Percentiles rank a stretch among this genome's conserved stretches.
Conservation (phyloP, 30 jellyfish, hydroid and myxozoan species). For the Rhopilema esculentum region DNA sequence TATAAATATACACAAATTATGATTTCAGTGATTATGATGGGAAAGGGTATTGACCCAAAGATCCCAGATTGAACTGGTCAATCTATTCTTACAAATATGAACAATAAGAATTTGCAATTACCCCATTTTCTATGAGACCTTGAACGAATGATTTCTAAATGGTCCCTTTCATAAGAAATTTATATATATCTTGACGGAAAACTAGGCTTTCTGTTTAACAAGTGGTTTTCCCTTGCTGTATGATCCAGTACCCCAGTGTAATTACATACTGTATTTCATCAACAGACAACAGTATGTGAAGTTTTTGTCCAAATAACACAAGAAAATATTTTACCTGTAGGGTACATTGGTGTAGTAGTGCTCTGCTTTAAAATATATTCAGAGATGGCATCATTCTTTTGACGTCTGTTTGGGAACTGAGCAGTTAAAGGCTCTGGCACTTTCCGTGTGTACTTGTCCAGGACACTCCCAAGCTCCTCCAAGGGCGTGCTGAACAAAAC, state of each 20-base stretch:
- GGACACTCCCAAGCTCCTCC: conserved; percentile 24
- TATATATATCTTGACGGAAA: neutral
- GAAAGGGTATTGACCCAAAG: neutral
- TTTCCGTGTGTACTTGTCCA: conserved; percentile 11
- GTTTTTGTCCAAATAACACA: conserved; percentile 18
- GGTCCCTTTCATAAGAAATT: neutral
- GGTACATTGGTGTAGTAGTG: conserved; percentile 31
- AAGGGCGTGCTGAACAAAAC: conserved; percentile 18
- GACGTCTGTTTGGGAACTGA: conserved; percentile 32
- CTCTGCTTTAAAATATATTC: conserved; percentile 9
- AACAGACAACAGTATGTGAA: neutral
- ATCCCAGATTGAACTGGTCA: neutral
- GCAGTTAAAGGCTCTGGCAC: conserved; percentile 33
- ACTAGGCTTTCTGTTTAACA: neutral
- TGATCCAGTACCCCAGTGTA: neutral
- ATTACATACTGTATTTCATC: neutral
- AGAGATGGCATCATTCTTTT: conserved; percentile 20
- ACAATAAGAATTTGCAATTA: neutral
- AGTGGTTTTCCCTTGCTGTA: neutral
- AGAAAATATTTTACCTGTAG: conserved; percentile 15
- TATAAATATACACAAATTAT: neutral
- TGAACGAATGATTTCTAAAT: neutral
- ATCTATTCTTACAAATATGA: neutral
- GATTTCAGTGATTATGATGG: neutral
- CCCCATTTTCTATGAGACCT: neutral